Evolutionary conservation across 2,797 vertebrate species (phyloP), one percentile per base, ranked within the genome.

Genomic region (Lacerta viridis): DNA sequence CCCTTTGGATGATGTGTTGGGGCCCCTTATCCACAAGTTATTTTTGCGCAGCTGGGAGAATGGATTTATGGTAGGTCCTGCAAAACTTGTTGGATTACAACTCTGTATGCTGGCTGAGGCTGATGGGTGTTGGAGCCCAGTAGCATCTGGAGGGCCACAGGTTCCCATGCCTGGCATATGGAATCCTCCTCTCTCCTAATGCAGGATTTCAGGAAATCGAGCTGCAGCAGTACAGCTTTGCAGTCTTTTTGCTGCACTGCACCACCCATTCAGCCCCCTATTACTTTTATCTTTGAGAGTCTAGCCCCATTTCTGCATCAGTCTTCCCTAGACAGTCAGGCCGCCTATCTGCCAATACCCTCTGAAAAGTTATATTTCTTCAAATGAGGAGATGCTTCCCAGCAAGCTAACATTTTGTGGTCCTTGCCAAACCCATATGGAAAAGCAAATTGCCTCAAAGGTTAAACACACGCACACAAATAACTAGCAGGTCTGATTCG

Each of bases 311-410:
- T 61, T 74, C 55, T 75, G 59, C n/a, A 36, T 85, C 41, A 80
- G 13, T 80, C 71, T 39, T 85, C 80, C 55, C 9, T 5, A 78
- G 74, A 88, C 46, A 78, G 46, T 10, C 83, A 61, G 39, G 50
- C 69, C 74, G 39, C 83, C 83, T 17, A 88, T 50, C 41, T 88
- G 76, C 39, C 87, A 88, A 88, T 84, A 74, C 13, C n/a, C 5
- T 85, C 15, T 75, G 77, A 75, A 77, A 68, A 74, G 68, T 55
- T 85, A 85, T 85, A 69, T 89, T 64, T 43, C 9, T 64, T 85
- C 66, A 66, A 85, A 85, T 66, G 83, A 89, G 69, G 33, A 66
- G 9, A 85, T 15, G 11, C 59, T 75, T 64, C 25, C 8, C 33
- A 50, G 50, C n/a, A 74, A 86, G 27, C 43, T 69, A 69, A 33